Conservation (phyloP, 2,797 vertebrate species). For the Microctenopoma steveboyesi region DNA sequence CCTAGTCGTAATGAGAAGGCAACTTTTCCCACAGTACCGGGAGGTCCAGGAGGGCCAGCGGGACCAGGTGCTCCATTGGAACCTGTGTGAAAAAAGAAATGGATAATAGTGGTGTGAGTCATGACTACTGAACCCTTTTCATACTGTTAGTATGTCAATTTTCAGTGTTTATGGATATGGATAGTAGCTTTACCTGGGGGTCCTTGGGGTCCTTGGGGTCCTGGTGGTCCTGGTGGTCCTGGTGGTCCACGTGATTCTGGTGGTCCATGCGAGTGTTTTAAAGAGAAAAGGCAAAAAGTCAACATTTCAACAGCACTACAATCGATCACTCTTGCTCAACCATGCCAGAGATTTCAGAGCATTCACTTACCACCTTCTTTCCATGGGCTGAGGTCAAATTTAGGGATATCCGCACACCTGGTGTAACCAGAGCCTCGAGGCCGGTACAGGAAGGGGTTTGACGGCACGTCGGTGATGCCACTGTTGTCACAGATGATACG, state of each 20-base stretch:
- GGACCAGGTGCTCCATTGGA: conserved; percentile 8
- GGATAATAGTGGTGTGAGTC: neutral
- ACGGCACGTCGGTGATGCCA: conserved; percentile 83
- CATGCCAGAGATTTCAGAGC: neutral
- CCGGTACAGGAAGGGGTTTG: conserved; percentile 79
- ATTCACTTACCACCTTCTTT: conserved; percentile 59
- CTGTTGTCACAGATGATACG: conserved; percentile 91
- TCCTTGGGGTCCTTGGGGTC: conserved; percentile 16
- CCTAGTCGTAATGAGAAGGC: conserved; percentile 62
- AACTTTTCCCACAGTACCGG: neutral
- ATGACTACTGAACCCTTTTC: conserved; percentile 1
- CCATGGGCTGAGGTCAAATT: conserved; percentile 85
- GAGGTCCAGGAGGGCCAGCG: neutral
- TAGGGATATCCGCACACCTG: conserved; percentile 73
- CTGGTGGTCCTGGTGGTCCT: neutral
- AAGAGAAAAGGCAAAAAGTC: neutral
- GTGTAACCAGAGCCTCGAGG: conserved; percentile 78
- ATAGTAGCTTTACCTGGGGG: conserved; percentile 19
- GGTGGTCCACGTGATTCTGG: neutral
- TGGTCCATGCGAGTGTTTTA: neutral
- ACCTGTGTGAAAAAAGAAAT: conserved; percentile 42
- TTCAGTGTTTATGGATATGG: neutral
- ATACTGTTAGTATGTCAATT: neutral
- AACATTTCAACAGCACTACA: neutral
- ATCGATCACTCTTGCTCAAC: neutral